These are phyloP conservation scores for Verasper variegatus DNA, from an alignment of 2,113 vertebrate genomes.

Conservation along the genomic window DNA sequence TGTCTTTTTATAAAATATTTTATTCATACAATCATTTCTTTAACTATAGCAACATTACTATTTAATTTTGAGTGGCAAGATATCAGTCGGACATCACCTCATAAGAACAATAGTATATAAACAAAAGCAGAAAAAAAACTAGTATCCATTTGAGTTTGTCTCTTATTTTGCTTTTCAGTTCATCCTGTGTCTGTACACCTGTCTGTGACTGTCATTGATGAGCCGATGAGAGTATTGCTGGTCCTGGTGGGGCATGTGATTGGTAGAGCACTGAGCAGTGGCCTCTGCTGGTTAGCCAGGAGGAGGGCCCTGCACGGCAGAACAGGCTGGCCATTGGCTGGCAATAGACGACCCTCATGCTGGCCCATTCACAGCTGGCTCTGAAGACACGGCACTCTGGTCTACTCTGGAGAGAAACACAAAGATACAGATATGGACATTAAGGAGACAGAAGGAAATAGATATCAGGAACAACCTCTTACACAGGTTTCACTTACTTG, in stretches of 20 bases:
- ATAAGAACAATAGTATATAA: constrained; percentile 97
- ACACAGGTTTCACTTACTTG: constrained; percentile 74
- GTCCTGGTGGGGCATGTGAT: constrained; percentile 88
- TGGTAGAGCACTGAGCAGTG: constrained; percentile 85
- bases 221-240: constrained; percentile 94
- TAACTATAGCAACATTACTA: constrained; percentile 95
- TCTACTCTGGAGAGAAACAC: constrained; percentile 79
- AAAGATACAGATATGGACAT: not conserved
- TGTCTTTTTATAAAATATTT: constrained; percentile 95
- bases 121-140: constrained; percentile 90
- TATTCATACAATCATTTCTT: constrained; percentile 98
- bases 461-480: not conserved
- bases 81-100: constrained; percentile 89
- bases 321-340: constrained; percentile 67
- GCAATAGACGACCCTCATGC: constrained; percentile 83
- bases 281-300: constrained; percentile 75
- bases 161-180: constrained; percentile 84
- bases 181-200: constrained; percentile 90
- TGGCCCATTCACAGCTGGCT: constrained; percentile 90
- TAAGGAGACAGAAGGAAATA: no score
- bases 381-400: constrained; percentile 82
- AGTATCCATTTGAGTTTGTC: constrained; percentile 89
- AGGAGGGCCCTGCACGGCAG: constrained; percentile 73
- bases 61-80: constrained; percentile 90
- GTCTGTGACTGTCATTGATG: constrained; percentile 83